phyloP scores from a whole-genome alignment of 2,797 vertebrate species.

The Myripristis murdjan region DNA sequence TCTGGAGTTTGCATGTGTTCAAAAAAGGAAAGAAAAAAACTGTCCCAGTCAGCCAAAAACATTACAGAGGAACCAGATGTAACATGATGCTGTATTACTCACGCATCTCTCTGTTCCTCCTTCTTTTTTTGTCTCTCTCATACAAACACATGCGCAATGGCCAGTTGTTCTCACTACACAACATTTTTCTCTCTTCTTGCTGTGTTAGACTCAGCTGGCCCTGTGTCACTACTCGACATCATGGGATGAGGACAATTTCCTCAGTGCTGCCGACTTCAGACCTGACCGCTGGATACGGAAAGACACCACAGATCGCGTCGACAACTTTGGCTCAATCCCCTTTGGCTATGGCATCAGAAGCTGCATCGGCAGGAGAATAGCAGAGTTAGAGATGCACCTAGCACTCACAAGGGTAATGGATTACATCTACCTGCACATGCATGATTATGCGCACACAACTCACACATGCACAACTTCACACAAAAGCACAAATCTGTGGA shows the following conservation, averaged over 20 bases:
- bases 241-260: conserved; percentile 89
- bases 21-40: conserved; percentile 43
- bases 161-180: conserved; percentile 58
- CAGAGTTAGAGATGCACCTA: conserved; percentile 94
- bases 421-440: not conserved
- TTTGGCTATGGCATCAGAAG: conserved; percentile 95
- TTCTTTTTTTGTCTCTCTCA: conserved; percentile 1
- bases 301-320: conserved; percentile 87
- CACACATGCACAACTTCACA: not conserved
- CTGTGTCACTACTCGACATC: conserved; percentile 95
- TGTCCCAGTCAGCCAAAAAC: conserved; percentile 42
- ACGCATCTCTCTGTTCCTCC: conserved; percentile 42
- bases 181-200: conserved; percentile 10
- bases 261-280: conserved; percentile 84
- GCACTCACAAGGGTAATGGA: conserved; percentile 89
- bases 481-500: conserved; percentile 18
- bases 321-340: conserved; percentile 95
- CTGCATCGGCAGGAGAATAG: conserved; percentile 91
- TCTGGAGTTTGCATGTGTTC: conserved; percentile 35
- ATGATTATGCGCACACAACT: not conserved
- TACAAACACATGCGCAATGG: conserved; percentile 38
- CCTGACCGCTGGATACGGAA: conserved; percentile 93
- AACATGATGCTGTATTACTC: conserved; percentile 69
- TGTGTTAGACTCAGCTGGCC: conserved; percentile 91
- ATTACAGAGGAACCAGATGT: conserved; percentile 60